These are phyloP conservation scores for Drosophila equinoxialis DNA, from an alignment of 1,140 invertebrate species.

Conservation along the genomic window DNA sequence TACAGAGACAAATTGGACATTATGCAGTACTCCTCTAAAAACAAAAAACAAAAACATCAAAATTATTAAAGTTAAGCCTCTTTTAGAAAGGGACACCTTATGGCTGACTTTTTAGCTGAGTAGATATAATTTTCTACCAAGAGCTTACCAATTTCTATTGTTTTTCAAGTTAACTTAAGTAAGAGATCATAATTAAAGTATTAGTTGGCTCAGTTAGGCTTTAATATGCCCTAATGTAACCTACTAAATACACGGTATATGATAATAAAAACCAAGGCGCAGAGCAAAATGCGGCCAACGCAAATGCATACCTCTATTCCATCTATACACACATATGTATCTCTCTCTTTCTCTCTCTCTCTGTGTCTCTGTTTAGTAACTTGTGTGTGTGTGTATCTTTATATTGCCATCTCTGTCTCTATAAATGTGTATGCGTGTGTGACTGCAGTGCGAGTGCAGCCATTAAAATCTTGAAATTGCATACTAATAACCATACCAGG, in stretches of 20 bases:
- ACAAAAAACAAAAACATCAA: too few species aligned
- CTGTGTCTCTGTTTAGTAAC: slow-evolving; percentile 18
- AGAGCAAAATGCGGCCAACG: slow-evolving; percentile 59
- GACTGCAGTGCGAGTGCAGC: slow-evolving; percentile 58
- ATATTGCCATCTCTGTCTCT: not conserved
- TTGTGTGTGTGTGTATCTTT: slow-evolving; percentile 11
- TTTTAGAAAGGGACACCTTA: too few species aligned
- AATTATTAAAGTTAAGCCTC: too few species aligned
- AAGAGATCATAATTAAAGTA: too few species aligned
- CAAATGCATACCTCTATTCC: slow-evolving; percentile 4
- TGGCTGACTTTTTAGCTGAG: too few species aligned
- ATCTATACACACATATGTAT: not conserved
- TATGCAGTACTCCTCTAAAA: too few species aligned
- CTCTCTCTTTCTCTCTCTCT: not conserved
- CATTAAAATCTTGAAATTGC: slow-evolving; percentile 79
- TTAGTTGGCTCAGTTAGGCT: too few species aligned
- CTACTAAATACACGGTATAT: not conserved
- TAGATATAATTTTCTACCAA: too few species aligned
- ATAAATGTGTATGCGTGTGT: slow-evolving; percentile 31
- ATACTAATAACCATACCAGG: slow-evolving; percentile 70
- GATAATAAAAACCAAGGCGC: slow-evolving; percentile 11
- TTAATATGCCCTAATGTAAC: too few species aligned
- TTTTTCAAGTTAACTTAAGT: too few species aligned
- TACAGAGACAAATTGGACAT: too few species aligned
- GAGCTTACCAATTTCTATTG: too few species aligned